Base-by-base conservation (phyloP, 2,113 vertebrate genomes). In the Pungitius pungitius region DNA sequence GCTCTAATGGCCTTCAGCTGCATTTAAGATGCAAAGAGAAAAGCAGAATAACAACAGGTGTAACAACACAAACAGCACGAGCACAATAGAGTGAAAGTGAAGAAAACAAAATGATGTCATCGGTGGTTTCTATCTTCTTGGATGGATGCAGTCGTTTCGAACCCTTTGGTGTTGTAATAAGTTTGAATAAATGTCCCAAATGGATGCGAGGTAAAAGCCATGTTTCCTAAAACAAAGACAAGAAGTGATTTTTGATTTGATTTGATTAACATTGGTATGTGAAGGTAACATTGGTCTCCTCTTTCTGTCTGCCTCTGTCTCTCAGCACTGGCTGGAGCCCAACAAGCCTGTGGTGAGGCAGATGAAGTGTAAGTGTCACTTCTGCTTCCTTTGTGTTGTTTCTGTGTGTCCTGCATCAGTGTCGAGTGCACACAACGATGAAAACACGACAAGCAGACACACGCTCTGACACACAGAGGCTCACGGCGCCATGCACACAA, bases 321-420 rank as follows among this genome's bases (percentile, higher is more conserved):
- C 91, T 91, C 88, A 99, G 98, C 98, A 99, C 87, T 99, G 98
- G 98, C 94, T 99, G 85, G 96, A 99, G 87, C 96, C 97, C 80
- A 98, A 96, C 89, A 99, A 99, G 87, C 92, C 96, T 4, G 93
- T 99, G 87, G 94, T 89, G 92, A 96, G 96, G 89, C 98, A 99
- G 93, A 98, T 99, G 97, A 99, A 99, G 95, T 95, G 98, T 99
- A 95, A 98, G 97, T 96, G 74, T 91, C 15, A 55, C 20, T 47
- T 70, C n/a, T 85, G 51, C 33, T 71, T 35, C 18, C 24, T 63
- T 57, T 72, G n/a, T 52, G 24, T 43, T 74, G 74, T 57, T 39
- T 18, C n/a, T 72, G 6, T 78, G 30, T 27, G 26, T 49, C 52
- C 18, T 57, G 58, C 59, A 43, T 69, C 49, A 42, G 39, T 37